Percentiles rank a stretch among this genome's conserved stretches.
Evolutionary conservation across 2,113 vertebrate genomes (phyloP).

Genomic region (Semicossyphus pulcher): DNA sequence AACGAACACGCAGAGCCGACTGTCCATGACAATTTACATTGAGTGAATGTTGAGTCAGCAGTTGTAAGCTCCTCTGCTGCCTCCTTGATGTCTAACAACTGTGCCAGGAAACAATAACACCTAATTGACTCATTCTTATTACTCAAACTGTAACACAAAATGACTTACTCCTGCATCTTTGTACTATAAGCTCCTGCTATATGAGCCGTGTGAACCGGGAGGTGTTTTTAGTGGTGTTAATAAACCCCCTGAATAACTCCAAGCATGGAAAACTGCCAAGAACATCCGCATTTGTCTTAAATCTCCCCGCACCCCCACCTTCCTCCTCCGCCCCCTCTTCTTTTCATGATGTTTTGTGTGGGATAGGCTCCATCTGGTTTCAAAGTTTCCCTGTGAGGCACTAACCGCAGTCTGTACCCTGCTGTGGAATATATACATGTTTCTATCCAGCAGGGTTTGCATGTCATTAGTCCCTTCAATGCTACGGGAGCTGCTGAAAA

Average conservation of each 20-base stretch:
- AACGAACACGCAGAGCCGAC: constrained; percentile 40
- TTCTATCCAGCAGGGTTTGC: constrained; percentile 62
- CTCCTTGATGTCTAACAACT: constrained; percentile 18
- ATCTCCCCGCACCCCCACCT: constrained; percentile 12
- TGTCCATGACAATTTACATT: constrained; percentile 24
- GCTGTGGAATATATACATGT: constrained; percentile 62
- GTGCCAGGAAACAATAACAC: constrained; percentile 40
- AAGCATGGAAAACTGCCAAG: constrained; percentile 61
- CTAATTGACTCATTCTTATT: constrained; percentile 10
- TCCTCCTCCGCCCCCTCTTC: constrained; percentile 22
- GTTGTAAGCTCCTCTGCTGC: constrained; percentile 1
- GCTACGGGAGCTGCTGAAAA: constrained; percentile 37
- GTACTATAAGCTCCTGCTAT: constrained; percentile 1
- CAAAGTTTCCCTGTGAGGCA: constrained; percentile 64
- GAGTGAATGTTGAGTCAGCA: constrained; percentile 45
- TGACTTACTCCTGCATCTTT: background rate
- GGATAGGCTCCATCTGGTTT: constrained; percentile 73
- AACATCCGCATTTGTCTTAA: constrained; percentile 53
- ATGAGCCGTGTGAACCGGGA: constrained; percentile 30
- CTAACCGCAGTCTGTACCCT: constrained; percentile 64
- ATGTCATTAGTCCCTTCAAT: constrained; percentile 57
- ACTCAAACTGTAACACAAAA: constrained; percentile 7
- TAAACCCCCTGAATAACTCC: constrained; percentile 38
- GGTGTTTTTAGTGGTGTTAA: constrained; percentile 31
- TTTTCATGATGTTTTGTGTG: constrained; percentile 61